Conservation (phyloP, 1,140 invertebrate species). For the Heliconius hewitsoni region DNA sequence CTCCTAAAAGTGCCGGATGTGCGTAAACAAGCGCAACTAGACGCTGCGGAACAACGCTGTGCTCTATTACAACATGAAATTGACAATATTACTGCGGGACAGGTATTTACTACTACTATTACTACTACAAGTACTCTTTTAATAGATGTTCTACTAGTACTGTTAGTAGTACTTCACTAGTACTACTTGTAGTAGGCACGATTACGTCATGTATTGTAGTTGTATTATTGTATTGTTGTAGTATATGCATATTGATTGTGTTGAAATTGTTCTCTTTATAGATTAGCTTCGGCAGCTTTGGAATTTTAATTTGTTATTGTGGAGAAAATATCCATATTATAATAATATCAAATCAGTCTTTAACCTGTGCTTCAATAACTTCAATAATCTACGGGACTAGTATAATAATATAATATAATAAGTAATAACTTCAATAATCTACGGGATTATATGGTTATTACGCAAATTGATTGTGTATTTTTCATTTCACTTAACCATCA, state of each 20-base stretch:
- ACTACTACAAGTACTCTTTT: neutral
- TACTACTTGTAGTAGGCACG: neutral
- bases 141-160: neutral
- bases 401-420: too few species aligned
- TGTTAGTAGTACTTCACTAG: neutral
- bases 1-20: slow-evolving; percentile 72
- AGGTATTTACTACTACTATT: slow-evolving; percentile 45
- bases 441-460: too few species aligned
- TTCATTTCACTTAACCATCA: too few species aligned
- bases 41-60: slow-evolving; percentile 65
- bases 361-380: too few species aligned
- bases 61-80: slow-evolving; percentile 68
- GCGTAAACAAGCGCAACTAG: slow-evolving; percentile 65
- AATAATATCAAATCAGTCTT: too few species aligned
- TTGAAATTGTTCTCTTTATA: too few species aligned
- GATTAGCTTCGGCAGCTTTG: too few species aligned
- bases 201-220: slow-evolving; percentile 4
- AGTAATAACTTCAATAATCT: too few species aligned
- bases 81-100: slow-evolving; percentile 60
- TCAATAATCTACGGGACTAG: too few species aligned
- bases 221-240: neutral
- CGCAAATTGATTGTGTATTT: too few species aligned
- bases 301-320: too few species aligned
- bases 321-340: too few species aligned
- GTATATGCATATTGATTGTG: neutral